Base-by-base conservation (phyloP, 2,113 vertebrate genomes). In the Malurus alboscapulatus region DNA sequence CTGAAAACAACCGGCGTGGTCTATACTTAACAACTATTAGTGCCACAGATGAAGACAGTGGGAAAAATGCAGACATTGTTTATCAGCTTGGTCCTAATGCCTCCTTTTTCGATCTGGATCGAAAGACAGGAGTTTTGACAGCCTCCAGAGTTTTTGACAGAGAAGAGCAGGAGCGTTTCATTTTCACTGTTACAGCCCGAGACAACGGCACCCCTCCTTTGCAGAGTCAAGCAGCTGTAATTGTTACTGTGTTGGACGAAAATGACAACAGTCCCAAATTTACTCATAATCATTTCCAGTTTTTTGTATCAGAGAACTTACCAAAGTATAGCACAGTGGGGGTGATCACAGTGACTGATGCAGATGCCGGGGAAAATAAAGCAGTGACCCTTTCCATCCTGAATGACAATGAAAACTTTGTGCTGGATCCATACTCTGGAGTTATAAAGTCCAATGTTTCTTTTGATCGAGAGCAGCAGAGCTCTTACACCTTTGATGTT, bases 181-280 rank as follows among this genome's bases (percentile, higher is more conserved):
- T 99, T 90, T 99, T 99, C 93, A 99, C 99, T 32, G 98, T 99
- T 69, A 99, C 99, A 20, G 99, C 99, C 45, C 97, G 99, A 97
- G 99, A 99, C 98, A 99, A 99, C 24, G 99, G 99, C 51, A 99
- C 99, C 21, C 99, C 99, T 77, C 99, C 99, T 78, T 97, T 99
- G 83, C 99, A 99, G 94, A 99, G 98, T 86, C 99, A 99, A 95
- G 99, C 99, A 2, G 99, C 99, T 16, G 98, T 99, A 47, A 99
- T 99, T 84, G 99, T 99, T 58, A 99, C 99, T 14, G 98, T 99
- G 53, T 94, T 99, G 97, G 99, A 99, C 2, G 99, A 99, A 97
- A 99, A 99, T 63, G 99, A 99, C 96, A 99, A 99, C 95, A 99
- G 98, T 93, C 99, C 99, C 54, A 99, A 99, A 96, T 99, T 99